Base-by-base conservation (phyloP, 2,113 vertebrate species). In the Setophaga petechia region DNA sequence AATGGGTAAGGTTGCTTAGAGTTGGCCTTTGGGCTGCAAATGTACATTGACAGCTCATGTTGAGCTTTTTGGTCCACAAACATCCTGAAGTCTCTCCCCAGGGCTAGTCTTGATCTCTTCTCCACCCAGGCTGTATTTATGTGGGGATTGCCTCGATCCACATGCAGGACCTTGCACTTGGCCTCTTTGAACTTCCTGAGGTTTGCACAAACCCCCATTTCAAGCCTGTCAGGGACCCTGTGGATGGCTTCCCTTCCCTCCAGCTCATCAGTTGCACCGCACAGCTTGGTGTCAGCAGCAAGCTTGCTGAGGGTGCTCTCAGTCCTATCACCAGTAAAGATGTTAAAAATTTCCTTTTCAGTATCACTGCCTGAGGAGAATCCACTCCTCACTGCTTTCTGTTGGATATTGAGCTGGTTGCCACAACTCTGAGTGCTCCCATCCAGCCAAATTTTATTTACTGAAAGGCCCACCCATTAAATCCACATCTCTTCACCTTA, bases 81-180 rank as follows among this genome's bases (percentile, higher is more conserved):
- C 27, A 41, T 33, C 12, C 31, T 27, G 51, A 37, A 73, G 33
- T 16, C 15, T 35, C 18, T 66, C 14, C 21, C 12, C 43, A 28
- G 27, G 16, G 12, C 51, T 43, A 4, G 51, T 55, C 51, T 57
- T 21, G 14, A 57, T 57, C 25, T 6, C 15, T 65, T 80, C 31
- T 73, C 17, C 15, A 15, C 15, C 10, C 10, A 33, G 51, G 35
- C 67, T 80, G 14, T 47, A 9, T 4, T 35, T 65, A 22, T 43
- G 30, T 22, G 15, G 58, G 27, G 14, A 33, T 55, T 55, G 20
- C 49, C 25, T 55, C 0, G 0, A 25, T 5, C 10, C 22, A 27
- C 14, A 18, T 65, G 35, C 59, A 43, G 43, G 31, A 37, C 10
- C 14, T 73, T 57, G 21, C 17, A 2, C 25, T 73, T 43, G 31